phyloP scores from a whole-genome alignment of 2,797 vertebrate species.

The Squalus acanthias region DNA sequence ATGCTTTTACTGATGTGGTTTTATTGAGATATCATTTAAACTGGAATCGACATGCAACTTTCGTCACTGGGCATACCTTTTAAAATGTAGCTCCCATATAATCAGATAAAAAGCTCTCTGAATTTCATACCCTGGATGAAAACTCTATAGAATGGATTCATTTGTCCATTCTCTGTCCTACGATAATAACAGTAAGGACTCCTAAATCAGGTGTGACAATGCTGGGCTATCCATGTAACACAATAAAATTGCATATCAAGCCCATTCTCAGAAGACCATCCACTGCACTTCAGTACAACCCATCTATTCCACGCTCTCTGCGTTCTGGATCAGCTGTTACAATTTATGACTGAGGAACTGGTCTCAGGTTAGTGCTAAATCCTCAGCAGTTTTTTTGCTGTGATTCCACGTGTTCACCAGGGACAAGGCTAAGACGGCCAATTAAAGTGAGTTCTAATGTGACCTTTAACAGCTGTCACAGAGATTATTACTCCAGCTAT shows the following conservation, averaged over 20 bases:
- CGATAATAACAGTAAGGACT: neutral
- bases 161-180: neutral
- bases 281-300: neutral
- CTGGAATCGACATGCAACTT: neutral
- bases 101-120: constrained; percentile 2
- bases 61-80: neutral
- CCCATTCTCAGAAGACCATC: constrained; percentile 18
- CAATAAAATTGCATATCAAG: constrained; percentile 29
- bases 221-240: neutral
- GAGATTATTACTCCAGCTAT: constrained; percentile 20
- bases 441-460: constrained; percentile 34
- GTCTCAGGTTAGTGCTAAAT: constrained; percentile 23
- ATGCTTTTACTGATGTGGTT: neutral
- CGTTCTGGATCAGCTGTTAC: constrained; percentile 30
- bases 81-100: neutral
- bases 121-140: neutral
- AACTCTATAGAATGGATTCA: neutral
- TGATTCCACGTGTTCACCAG: constrained; percentile 15
- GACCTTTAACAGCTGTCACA: constrained; percentile 36
- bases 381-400: neutral
- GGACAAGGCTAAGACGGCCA: constrained; percentile 31
- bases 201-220: constrained; percentile 8
- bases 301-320: constrained; percentile 7
- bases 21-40: neutral
- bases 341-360: constrained; percentile 32